Percentiles rank a stretch among this genome's conserved stretches.
Evolutionary conservation across 2,113 vertebrate species (phyloP).

Genomic region (Ictalurus punctatus): DNA sequence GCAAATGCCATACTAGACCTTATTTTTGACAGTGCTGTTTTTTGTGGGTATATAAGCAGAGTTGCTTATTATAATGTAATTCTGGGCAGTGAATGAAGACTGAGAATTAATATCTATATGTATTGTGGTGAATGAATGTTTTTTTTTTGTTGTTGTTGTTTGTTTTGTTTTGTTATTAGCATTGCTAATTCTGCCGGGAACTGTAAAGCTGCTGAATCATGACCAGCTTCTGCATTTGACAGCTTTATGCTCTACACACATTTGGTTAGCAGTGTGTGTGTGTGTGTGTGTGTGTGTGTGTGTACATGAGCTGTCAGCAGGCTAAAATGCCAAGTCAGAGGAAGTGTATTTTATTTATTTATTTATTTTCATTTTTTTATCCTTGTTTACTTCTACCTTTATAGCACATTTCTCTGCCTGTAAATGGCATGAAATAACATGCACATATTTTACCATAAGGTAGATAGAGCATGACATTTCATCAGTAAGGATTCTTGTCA

Average conservation of each 20-base stretch:
- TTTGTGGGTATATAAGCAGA: constrained; percentile 25
- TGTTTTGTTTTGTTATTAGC: neutral
- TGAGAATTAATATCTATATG: neutral
- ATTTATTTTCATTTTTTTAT: neutral
- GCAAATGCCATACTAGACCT: neutral
- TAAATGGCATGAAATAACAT: neutral
- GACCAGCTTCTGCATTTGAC: constrained; percentile 25
- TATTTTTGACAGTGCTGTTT: neutral
- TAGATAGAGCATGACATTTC: neutral
- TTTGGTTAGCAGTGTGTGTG: neutral
- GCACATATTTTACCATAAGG: no score
- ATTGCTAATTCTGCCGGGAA: neutral
- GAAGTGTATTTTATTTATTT: neutral
- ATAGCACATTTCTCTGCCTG: neutral
- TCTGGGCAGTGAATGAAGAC: neutral
- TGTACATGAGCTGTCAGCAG: neutral
- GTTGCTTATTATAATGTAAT: neutral
- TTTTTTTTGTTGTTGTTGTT: constrained; percentile 13
- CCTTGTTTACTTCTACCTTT: neutral
- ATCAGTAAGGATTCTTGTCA: neutral
- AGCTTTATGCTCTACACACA: neutral
- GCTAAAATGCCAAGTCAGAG: constrained; percentile 38
- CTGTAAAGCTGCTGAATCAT: constrained; percentile 45
- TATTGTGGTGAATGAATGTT: neutral
- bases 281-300: neutral